Evolutionary conservation across 2,113 vertebrate species (phyloP).

Genomic region (Mastomys coucha): DNA sequence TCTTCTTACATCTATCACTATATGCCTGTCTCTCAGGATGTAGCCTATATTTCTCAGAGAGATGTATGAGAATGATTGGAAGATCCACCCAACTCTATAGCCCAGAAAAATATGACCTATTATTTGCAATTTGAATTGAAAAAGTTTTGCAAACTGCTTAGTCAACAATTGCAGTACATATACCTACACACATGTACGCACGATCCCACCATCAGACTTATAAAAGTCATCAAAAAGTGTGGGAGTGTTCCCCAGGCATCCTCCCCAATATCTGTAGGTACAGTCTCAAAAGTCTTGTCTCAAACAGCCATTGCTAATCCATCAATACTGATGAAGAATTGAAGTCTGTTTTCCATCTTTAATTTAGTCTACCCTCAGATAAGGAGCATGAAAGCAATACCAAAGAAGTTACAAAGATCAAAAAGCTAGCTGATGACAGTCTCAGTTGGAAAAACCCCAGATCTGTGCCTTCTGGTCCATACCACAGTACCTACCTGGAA

Average conservation of each 20-base stretch:
- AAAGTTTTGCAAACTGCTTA: slow-evolving; percentile 2
- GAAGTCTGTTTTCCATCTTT: slow-evolving; percentile 65
- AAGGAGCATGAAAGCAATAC: slow-evolving; percentile 50
- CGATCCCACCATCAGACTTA: background rate
- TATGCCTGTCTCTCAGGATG: background rate
- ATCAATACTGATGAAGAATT: slow-evolving; percentile 35
- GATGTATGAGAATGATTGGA: slow-evolving; percentile 13
- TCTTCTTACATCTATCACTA: background rate
- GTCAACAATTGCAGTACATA: background rate
- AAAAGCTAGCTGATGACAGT: slow-evolving; percentile 58
- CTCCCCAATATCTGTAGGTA: background rate
- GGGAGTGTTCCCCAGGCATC: background rate
- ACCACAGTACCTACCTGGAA: slow-evolving; percentile 41
- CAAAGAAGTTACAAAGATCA: slow-evolving; percentile 71
- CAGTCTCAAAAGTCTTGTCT: slow-evolving; percentile 7
- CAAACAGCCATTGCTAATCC: slow-evolving; percentile 48
- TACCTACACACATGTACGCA: background rate
- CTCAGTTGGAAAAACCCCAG: slow-evolving; percentile 60
- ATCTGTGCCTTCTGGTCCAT: slow-evolving; percentile 14
- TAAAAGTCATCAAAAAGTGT: background rate
- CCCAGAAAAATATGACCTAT: slow-evolving; percentile 10
- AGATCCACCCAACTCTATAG: background rate
- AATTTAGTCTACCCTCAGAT: slow-evolving; percentile 58
- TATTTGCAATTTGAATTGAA: background rate
- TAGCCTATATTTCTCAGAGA: background rate